Evolutionary conservation across 30 jellyfish, hydroid and myxozoan species (phyloP).

Genomic region (Cassiopea andromeda): DNA sequence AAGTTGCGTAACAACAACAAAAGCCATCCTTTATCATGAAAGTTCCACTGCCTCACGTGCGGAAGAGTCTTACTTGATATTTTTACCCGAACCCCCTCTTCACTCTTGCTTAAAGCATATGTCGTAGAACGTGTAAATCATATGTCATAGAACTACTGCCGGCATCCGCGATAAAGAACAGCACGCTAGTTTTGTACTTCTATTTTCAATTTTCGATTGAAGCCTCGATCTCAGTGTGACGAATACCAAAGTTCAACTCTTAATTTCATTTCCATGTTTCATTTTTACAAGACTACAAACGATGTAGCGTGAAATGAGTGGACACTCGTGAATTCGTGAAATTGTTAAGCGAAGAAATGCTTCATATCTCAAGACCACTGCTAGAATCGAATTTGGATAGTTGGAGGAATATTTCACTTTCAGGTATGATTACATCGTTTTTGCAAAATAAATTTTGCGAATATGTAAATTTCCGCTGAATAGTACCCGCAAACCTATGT

Average conservation of each 20-base stretch:
- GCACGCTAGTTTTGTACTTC: neutral
- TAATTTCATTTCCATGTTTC: slow-evolving; percentile 1
- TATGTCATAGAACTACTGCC: neutral
- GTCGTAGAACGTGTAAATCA: neutral
- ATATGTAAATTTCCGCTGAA: no score
- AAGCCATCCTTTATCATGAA: neutral
- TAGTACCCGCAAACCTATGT: no score
- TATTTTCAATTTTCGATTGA: neutral
- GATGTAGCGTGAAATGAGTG: neutral
- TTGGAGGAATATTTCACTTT: neutral
- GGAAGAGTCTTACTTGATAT: neutral
- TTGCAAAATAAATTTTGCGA: no score
- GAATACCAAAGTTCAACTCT: neutral
- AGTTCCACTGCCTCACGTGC: neutral
- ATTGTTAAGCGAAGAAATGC: neutral
- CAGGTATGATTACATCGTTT: neutral
- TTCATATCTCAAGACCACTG: neutral
- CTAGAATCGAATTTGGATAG: neutral
- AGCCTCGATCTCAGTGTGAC: slow-evolving; percentile 6
- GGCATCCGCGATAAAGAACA: neutral
- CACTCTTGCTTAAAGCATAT: neutral
- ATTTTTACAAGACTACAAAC: neutral
- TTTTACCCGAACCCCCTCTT: neutral
- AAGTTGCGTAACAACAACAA: neutral
- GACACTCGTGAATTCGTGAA: neutral